Conservation (phyloP, 1,140 invertebrate genomes). For the Papilio dardanus region DNA sequence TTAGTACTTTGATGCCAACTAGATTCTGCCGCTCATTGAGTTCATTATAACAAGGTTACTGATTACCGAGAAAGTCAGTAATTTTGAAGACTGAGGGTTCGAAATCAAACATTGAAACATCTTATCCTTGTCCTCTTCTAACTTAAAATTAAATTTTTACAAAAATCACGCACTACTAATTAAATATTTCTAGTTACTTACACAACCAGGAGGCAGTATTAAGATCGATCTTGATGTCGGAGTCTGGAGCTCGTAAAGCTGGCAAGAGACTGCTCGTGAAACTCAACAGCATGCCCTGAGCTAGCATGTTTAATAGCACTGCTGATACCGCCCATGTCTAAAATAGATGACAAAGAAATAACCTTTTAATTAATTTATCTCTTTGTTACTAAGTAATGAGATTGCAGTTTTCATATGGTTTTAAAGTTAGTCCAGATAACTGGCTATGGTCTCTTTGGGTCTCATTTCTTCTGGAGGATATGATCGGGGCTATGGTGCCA, state of each 20-base stretch:
- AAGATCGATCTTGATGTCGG: slow-evolving; percentile 56
- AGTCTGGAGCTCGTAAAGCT: slow-evolving; percentile 48
- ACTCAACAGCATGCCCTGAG: slow-evolving; percentile 60
- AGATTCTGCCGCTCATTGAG: too few species aligned
- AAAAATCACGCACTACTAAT: background rate
- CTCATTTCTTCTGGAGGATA: too few species aligned
- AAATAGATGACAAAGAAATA: slow-evolving; percentile 6
- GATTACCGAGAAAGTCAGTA: too few species aligned
- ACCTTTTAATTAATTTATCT: background rate
- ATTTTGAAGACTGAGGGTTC: too few species aligned
- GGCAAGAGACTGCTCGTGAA: slow-evolving; percentile 58
- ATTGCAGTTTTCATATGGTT: background rate
- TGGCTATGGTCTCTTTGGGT: too few species aligned
- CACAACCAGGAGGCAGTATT: slow-evolving; percentile 61
- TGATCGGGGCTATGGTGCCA: too few species aligned
- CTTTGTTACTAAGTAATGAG: too few species aligned
- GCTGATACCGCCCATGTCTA: slow-evolving; percentile 60
- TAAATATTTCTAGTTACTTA: slow-evolving; percentile 37
- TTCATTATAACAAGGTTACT: too few species aligned
- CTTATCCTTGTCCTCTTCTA: too few species aligned
- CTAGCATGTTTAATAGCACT: slow-evolving; percentile 58
- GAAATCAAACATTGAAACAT: too few species aligned
- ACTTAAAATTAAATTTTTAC: background rate
- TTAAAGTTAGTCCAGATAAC: background rate
- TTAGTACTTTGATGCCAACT: too few species aligned